Evolutionary conservation across 1,140 invertebrate species (phyloP).

Genomic region (Archegozetes longisetosus): DNA sequence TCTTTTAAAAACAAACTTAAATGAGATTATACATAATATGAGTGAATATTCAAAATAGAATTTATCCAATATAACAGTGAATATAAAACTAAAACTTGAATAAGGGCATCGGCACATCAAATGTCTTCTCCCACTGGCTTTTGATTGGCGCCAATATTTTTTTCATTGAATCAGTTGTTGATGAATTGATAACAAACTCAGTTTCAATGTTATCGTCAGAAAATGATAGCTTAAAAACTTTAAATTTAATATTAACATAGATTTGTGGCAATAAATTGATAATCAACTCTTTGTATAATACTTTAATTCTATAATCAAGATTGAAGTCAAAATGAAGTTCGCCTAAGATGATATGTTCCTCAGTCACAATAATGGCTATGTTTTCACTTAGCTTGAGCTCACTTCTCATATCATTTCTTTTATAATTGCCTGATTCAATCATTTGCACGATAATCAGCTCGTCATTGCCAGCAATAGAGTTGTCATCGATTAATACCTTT

Average conservation of each 20-base stretch:
- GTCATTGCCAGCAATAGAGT: background rate
- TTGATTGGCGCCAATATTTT: background rate
- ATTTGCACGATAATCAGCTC: background rate
- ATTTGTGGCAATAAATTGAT: slow-evolving; percentile 2
- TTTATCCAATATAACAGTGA: no score
- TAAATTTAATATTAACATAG: background rate
- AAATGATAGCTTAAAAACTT: background rate
- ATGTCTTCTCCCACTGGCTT: slow-evolving; percentile 4
- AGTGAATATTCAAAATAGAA: no score
- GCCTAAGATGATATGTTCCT: background rate
- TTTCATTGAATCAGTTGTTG: background rate
- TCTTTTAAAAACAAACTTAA: no score
- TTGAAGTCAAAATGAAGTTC: background rate
- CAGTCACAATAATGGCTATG: background rate
- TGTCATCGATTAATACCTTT: background rate
- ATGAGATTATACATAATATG: no score
- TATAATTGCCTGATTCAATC: background rate
- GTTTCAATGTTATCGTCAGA: background rate
- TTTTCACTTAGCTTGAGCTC: background rate
- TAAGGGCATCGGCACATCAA: slow-evolving; percentile 5
- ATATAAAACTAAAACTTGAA: background rate
- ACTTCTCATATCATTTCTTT: background rate
- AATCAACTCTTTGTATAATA: slow-evolving; percentile 3
- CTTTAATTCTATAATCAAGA: background rate
- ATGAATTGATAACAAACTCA: background rate